Base-by-base conservation (phyloP, 2,113 vertebrate species). In the Phocoena phocoena region DNA sequence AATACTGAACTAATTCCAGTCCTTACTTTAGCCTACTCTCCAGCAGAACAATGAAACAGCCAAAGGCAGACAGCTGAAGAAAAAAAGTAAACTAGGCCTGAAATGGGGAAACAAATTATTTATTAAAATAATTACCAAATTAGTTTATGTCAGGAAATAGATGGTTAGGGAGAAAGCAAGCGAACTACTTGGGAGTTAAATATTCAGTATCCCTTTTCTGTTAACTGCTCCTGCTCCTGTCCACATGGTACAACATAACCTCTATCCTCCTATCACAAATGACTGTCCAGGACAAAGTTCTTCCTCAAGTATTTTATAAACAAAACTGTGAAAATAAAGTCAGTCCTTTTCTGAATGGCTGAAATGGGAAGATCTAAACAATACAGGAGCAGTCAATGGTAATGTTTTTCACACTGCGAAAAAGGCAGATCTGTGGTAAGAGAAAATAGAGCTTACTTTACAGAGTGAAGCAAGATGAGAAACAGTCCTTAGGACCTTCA, bases 361-460 rank as follows among this genome's bases (percentile, higher is more conserved):
- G 21, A 97, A 96, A 96, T 50, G 18, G 38, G 68, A 68, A 94
- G 33, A 74, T 53, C 11, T 41, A 96, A 97, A 83, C 50, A 93
- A 96, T 17, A 70, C 31, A 68, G 62, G 2, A 96, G 20, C 15
- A 96, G 21, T 85, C 68, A 6, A 81, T 73, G 41, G 67, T 15
- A 79, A 2, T 91, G 21, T 50, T 94, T 63, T 96, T 94, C 36
- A 62, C n/a, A 65, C 73, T 31, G 10, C 26, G 33, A 44, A 97
- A 90, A 90, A 88, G 13, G 38, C 12, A 93, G 21, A 58, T 36
- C 36, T 85, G 12, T 63, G 38, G 4, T 95, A 47, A 89, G 17
- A 95, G 67, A 83, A 94, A 97, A 97, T 68, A 28, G 90, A 94
- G 73, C 71, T 93, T 84, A 65, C 23, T 94, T 77, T 17, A 96